Evolutionary conservation across 2,888 invertebrate species (phyloP).

Genomic region (Calameuta pallipes): DNA sequence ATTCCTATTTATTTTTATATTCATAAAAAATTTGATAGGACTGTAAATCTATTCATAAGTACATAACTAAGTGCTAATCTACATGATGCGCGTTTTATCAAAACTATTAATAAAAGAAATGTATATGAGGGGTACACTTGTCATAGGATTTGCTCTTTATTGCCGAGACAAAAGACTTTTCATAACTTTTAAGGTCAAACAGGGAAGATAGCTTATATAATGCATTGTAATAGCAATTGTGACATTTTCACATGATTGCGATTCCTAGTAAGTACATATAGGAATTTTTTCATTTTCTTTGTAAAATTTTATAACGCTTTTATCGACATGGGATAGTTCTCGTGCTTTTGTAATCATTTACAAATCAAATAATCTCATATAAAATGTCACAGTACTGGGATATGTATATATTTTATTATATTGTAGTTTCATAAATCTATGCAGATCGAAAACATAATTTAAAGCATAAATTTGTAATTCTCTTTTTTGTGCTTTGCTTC

Average conservation of each 20-base stretch:
- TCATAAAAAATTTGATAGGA: too few relatives aligned
- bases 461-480: not conserved
- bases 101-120: not conserved
- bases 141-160: not conserved
- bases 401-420: not conserved
- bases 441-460: not conserved
- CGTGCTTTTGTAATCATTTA: not conserved
- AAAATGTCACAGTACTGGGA: not conserved
- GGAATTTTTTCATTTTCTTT: not conserved
- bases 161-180: not conserved
- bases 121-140: not conserved
- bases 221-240: not conserved
- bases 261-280: not conserved
- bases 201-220: not conserved
- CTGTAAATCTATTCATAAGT: too few relatives aligned
- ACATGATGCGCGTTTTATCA: not conserved
- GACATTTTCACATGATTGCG: not conserved
- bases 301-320: not conserved
- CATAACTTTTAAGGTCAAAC: not conserved
- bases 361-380: not conserved
- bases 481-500: not conserved
- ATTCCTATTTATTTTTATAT: too few relatives aligned
- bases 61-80: too few relatives aligned
- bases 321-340: not conserved
- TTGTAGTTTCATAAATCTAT: not conserved